phyloP scores from a whole-genome alignment of 2,113 vertebrate genomes.

The Tyrannus savana region DNA sequence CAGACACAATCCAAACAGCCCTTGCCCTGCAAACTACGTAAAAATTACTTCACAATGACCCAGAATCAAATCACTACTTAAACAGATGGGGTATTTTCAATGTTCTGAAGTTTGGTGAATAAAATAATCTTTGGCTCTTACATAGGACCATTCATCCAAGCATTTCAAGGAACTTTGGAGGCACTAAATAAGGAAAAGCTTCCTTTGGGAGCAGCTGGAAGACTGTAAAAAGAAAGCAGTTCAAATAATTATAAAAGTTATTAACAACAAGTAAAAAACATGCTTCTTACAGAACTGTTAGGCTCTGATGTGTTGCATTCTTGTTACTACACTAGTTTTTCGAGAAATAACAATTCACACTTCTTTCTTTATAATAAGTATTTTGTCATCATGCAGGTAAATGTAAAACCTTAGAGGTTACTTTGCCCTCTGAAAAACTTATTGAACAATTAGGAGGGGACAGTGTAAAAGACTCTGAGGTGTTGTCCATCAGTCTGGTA shows the following conservation, averaged over 20 bases:
- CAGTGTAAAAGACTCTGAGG: not conserved
- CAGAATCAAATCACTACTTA: constrained; percentile 8
- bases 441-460: not conserved
- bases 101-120: constrained; percentile 7
- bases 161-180: constrained; percentile 27
- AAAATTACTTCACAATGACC: not conserved
- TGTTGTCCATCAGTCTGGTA: not conserved
- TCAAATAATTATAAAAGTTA: constrained; percentile 58
- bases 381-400: constrained; percentile 28
- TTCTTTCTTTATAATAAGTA: constrained; percentile 3
- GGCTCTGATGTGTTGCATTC: not conserved
- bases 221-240: constrained; percentile 34
- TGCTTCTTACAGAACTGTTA: not conserved
- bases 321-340: not conserved
- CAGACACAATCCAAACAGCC: not conserved
- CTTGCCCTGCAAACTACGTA: not conserved
- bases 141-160: not conserved
- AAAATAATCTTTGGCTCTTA: constrained; percentile 39
- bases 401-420: constrained; percentile 19
- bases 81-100: constrained; percentile 1
- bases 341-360: not conserved
- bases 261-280: constrained; percentile 51
- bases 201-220: constrained; percentile 62
- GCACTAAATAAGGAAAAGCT: constrained; percentile 31
- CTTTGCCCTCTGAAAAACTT: not conserved